These are phyloP conservation scores for Stichopus horrens DNA, from an alignment of 53 echinoderm and acorn worm species.

Conservation along the genomic window DNA sequence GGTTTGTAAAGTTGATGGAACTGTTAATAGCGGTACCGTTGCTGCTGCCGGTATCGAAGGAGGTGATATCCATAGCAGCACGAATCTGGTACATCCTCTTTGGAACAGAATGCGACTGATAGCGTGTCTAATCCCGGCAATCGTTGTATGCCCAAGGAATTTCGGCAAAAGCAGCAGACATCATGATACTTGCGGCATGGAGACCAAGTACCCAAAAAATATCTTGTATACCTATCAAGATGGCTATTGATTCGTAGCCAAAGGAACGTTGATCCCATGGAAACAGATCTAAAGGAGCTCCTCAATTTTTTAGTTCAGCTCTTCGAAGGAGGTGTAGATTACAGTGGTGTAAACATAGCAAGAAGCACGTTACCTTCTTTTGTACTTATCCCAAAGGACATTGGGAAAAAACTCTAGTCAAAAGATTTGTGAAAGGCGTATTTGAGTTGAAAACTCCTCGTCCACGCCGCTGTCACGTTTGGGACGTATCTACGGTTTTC, in stretches of 20 bases:
- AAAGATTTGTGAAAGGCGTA: conserved; percentile 55
- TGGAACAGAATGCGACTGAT: conserved; percentile 54
- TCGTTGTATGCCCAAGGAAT: conserved; percentile 1
- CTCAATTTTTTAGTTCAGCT: conserved; percentile 47
- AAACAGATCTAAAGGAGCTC: conserved; percentile 26
- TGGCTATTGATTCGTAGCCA: conserved; percentile 52
- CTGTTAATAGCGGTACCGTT: conserved; percentile 52
- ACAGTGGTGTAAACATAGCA: conserved; percentile 62
- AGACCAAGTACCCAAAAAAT: conserved; percentile 50
- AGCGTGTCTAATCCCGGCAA: conserved; percentile 44
- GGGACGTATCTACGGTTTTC: too few species aligned
- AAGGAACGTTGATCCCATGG: conserved; percentile 52
- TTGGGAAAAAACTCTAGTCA: conserved; percentile 28
- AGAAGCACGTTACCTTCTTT: conserved; percentile 49
- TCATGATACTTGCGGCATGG: conserved; percentile 52
- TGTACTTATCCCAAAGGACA: neutral
- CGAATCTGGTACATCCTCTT: conserved; percentile 34
- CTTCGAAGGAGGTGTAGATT: conserved; percentile 37
- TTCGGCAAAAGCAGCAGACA: conserved; percentile 29
- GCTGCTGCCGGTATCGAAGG: conserved; percentile 33
- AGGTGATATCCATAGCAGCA: conserved; percentile 42
- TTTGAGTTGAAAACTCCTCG: conserved; percentile 36
- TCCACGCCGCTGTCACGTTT: too few species aligned
- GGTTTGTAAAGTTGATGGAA: conserved; percentile 51
- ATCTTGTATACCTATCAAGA: conserved; percentile 36